Conservation (phyloP, 2,113 vertebrate genomes). For the Echinops telfairi region DNA sequence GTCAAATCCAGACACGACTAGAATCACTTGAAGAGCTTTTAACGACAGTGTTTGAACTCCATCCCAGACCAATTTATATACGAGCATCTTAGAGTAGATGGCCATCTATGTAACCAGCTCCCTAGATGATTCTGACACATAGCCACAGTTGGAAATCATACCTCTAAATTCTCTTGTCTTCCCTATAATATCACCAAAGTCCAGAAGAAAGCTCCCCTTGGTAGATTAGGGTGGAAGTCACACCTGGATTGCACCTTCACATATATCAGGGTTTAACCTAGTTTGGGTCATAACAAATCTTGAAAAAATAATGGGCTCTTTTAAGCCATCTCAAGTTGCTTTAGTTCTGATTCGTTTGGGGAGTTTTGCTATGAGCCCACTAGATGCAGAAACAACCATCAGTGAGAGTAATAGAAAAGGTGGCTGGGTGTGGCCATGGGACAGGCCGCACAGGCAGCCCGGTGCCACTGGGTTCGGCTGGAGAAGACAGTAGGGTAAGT, state of each 20-base stretch:
- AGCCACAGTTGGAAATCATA: not conserved
- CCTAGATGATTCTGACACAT: not conserved
- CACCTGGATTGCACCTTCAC: not conserved
- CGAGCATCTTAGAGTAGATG: not conserved
- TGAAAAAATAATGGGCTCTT: not conserved
- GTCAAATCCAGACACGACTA: not conserved
- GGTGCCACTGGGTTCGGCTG: no score
- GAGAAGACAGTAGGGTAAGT: no score
- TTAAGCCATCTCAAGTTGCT: slow-evolving; percentile 31
- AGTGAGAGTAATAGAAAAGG: not conserved
- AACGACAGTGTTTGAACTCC: not conserved
- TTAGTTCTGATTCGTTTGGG: slow-evolving; percentile 1
- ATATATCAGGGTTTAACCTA: not conserved
- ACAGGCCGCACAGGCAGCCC: no score
- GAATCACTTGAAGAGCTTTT: not conserved
- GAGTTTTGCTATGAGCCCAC: not conserved
- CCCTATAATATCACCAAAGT: slow-evolving; percentile 1
- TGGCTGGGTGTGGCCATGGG: not conserved
- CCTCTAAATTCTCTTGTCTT: not conserved
- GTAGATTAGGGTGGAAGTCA: not conserved
- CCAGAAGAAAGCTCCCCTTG: not conserved
- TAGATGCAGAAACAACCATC: not conserved
- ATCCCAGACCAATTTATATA: not conserved
- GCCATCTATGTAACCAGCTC: not conserved
- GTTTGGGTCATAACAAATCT: not conserved